Evolutionary conservation across 1,140 invertebrate species (phyloP).

Genomic region (Lasaia peninsularis): DNA sequence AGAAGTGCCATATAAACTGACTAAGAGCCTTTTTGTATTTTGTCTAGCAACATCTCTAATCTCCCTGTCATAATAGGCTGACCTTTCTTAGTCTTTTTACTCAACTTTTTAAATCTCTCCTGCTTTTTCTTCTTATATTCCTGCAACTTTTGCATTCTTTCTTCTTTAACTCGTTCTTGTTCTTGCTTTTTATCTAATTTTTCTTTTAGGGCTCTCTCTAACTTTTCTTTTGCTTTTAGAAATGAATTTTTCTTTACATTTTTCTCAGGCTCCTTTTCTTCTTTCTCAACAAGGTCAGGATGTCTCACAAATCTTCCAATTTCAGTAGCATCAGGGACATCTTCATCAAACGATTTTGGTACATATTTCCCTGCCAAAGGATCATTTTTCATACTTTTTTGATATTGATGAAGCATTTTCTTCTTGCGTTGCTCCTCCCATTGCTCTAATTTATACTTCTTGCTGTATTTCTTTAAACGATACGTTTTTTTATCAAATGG

Average conservation of each 20-base stretch:
- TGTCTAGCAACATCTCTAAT: constrained; percentile 84
- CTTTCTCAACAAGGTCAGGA: constrained; percentile 56
- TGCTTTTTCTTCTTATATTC: constrained; percentile 83
- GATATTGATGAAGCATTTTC: constrained; percentile 72
- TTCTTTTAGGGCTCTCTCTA: constrained; percentile 77
- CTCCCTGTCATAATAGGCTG: constrained; percentile 88
- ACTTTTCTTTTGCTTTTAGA: constrained; percentile 77
- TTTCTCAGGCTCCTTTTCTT: constrained; percentile 12
- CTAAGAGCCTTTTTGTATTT: constrained; percentile 36
- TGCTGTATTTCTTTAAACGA: constrained; percentile 81
- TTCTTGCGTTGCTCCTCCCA: constrained; percentile 81
- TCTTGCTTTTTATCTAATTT: constrained; percentile 77
- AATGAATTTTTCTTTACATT: constrained; percentile 60
- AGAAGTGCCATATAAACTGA: no score
- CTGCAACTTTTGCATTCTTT: constrained; percentile 80
- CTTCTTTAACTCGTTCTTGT: constrained; percentile 67
- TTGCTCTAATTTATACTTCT: constrained; percentile 82
- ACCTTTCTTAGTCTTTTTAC: constrained; percentile 85
- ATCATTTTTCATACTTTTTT: constrained; percentile 78
- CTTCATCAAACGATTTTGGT: constrained; percentile 58
- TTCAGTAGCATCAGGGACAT: constrained; percentile 34
- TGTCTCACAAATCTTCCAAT: constrained; percentile 63
- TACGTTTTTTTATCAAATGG: constrained; percentile 82
- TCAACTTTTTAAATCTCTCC: constrained; percentile 82
- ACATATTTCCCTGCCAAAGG: constrained; percentile 51